Base-by-base conservation (phyloP, 2,888 invertebrate species). In the Timema cristinae region DNA sequence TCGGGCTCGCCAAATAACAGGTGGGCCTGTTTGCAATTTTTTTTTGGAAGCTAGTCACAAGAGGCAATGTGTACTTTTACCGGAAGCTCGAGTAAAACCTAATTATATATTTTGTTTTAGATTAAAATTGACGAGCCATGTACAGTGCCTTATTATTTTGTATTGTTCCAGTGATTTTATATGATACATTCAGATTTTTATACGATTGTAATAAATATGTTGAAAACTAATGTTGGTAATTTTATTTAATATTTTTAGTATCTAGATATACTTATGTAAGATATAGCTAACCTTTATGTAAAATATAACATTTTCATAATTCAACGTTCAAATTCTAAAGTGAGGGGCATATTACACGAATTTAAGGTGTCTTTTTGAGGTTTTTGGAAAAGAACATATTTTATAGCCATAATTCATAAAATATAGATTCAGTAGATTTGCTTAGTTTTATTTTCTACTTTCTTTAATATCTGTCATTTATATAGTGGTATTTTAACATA, bases 151-250 rank as follows among this genome's bases (percentile, higher is more conserved):
- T 75, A 69, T 66, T 68, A 52, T 73, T 73, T 69, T 75, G 73
- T 75, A 74, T 59, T 63, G 69, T 73, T 70, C 56, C 68, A 68
- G 59, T 70, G 70, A 70, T 72, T 70, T 70, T 75, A 72, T 75
- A 73, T 75, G 72, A 75, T 73, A 71, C 67, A 71, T 75, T 71
- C 74, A 69, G 73, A 71, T 61, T 75, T 75, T 75, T 75, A 74
- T 74, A 74, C 67, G 16, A 63, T 63, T 63, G 63, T 63, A 63
- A 63, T 16, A 63, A 63, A 48, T 32, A 48, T 63, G 32, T 63
- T 63, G 48, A 32, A 63, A 47, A 63, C 32, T 32, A 11, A 4
- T 10, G 6, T 32, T 63, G 9, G 9, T 47, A 32, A 48, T 63
- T 59, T 59, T 59, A 7, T 7, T 47, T 63, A 63, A 11, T 4